Evolutionary conservation across 1,140 invertebrate genomes (phyloP), one percentile per base, ranked within the genome.

Genomic region (Bombus huntii): DNA sequence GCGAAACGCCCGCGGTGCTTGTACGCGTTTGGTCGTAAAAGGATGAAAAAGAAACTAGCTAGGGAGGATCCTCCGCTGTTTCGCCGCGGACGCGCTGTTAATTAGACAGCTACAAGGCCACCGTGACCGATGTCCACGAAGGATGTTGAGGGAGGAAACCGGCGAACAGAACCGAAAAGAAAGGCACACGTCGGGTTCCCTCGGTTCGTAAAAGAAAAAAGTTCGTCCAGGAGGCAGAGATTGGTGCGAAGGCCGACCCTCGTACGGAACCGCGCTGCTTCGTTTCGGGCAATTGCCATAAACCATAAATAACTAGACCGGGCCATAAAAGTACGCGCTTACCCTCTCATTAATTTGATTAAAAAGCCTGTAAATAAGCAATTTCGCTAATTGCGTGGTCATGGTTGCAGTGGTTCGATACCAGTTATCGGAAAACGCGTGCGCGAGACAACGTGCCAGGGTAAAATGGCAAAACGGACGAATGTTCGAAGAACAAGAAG

Each of bases 281-380:
- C 53, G 87, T 91, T 91, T 90, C 83, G 79, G 84, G 53, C 87
- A 85, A 87, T 90, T 91, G 88, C 89, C 89, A 89, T 92, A 91
- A 92, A 92, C 90, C 86, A 88, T 91, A 92, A 92, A 91, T 91
- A 91, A 91, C 87, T 89, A 83, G 68, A 88, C 80, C 47, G 79
- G 70, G 84, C 68, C 86, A 86, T 89, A 89, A 88, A 91, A 87
- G 86, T 85, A 79, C 42, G 31, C 70, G 62, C 71, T 86, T 88
- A 89, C 89, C 85, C 86, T 88, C 80, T 91, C 90, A 87, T 89
- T 92, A 91, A 92, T 92, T 90, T 91, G 89, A 92, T 92, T 91
- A 91, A 92, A 89, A 92, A 91, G 77, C 75, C 83, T 85, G 83
- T 78, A 91, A 91, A 91, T 91, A 88, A 91, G 90, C 88, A 89